Base-by-base conservation (phyloP, 1,140 invertebrate genomes). In the Drosophila lacertosa region DNA sequence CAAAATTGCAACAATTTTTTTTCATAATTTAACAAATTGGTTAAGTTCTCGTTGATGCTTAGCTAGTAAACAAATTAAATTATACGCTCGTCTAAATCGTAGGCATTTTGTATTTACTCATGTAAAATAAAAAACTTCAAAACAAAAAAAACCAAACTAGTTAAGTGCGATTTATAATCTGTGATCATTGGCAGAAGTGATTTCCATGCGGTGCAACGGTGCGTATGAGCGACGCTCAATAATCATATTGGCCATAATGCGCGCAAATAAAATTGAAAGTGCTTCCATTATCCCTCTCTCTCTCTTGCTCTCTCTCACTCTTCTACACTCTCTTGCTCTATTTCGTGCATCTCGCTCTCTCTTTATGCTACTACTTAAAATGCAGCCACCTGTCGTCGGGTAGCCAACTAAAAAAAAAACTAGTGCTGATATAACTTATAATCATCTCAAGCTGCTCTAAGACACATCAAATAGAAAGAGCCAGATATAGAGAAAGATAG, bases 181-280 rank as follows among this genome's bases (percentile, higher is more conserved):
- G 44, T 22, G 51, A 37, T 50, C 18, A 9, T 45, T 18, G 15
- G 9, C 15, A 13, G 33, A 35, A n/a, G n/a, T 50, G 29, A 26
- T 65, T 58, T 58, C 48, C 60, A 47, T 18, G 35, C 39, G 32
- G 65, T 65, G 77, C 73, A 86, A 77, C 74, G 82, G 58, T 74
- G 82, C 81, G 81, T 88, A 81, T 86, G 82, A 88, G 82, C 70
- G 74, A 84, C 68, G 26, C 63, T 76, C 55, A 55, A 64, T 81
- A 78, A 81, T 68, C 78, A 69, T 68, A 55, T 71, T 73, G 33
- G 45, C 73, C 78, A 82, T 74, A 82, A 84, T 65, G 80, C 69
- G 69, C 42, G 72, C 73, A 84, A 88, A 82, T 88, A 88, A 88
- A 88, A 88, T 67, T 57, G 82, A 88, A 88, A 88, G 82, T 89